Evolutionary conservation across 2,797 vertebrate species (phyloP).

Genomic region (Neosilurus hyrtlii): DNA sequence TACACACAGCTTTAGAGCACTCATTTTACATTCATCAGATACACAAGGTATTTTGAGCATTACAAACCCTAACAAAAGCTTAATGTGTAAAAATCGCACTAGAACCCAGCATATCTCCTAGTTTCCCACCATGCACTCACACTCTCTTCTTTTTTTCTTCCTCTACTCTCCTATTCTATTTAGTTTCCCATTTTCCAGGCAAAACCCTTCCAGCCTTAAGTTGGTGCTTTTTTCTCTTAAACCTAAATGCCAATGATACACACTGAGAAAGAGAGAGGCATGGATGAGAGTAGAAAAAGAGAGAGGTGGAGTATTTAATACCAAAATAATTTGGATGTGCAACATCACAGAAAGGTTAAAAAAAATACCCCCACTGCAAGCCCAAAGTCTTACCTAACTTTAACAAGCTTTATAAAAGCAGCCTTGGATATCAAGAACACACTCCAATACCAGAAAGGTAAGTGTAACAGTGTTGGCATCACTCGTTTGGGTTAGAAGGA

Average conservation of each 20-base stretch:
- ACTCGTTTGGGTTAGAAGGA: constrained; percentile 36
- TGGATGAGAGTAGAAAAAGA: constrained; percentile 27
- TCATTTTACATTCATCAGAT: neutral
- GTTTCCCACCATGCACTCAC: constrained; percentile 8
- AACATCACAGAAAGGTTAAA: constrained; percentile 50
- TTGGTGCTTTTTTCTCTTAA: constrained; percentile 32
- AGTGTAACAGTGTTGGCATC: constrained; percentile 10
- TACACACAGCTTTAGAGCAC: neutral
- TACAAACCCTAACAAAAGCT: neutral
- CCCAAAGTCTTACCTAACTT: constrained; percentile 47
- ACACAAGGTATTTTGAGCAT: neutral
- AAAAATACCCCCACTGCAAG: constrained; percentile 42
- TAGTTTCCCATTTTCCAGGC: neutral
- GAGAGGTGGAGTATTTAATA: constrained; percentile 39
- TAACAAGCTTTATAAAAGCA: constrained; percentile 45
- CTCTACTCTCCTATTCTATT: neutral
- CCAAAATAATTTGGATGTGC: constrained; percentile 57
- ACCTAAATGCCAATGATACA: constrained; percentile 40
- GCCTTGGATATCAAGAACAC: constrained; percentile 33
- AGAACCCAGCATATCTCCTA: neutral
- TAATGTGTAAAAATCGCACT: neutral
- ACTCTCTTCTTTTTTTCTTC: neutral
- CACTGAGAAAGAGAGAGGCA: constrained; percentile 29
- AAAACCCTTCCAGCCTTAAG: constrained; percentile 16
- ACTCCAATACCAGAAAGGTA: constrained; percentile 27